A percentile compares a stretch with the other conserved stretches of the same genome.
These are phyloP conservation scores for Drosophila arizonae DNA, from an alignment of 1,140 invertebrate species.

Conservation along the genomic window DNA sequence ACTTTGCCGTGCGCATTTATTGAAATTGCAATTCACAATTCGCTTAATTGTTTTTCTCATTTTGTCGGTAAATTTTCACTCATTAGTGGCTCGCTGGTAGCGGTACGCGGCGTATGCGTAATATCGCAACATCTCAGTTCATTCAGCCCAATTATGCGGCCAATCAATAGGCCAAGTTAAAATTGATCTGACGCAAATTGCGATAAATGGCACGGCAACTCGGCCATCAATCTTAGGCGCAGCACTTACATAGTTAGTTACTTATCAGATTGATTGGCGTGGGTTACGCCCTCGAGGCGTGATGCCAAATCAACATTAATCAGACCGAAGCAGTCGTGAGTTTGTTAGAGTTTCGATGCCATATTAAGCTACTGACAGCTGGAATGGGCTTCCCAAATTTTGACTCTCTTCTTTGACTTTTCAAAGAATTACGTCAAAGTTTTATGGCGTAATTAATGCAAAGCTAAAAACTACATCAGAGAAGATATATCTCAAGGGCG, in stretches of 20 bases:
- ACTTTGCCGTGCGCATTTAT: constrained; percentile 68
- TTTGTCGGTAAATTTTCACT: constrained; percentile 63
- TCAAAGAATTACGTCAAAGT: too few relatives aligned
- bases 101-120: constrained; percentile 44
- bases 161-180: constrained; percentile 30
- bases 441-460: too few relatives aligned
- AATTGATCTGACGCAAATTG: constrained; percentile 36
- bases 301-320: constrained; percentile 1
- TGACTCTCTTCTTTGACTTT: too few relatives aligned
- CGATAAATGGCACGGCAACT: constrained; percentile 22
- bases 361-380: too few relatives aligned
- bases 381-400: background rate
- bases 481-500: too few relatives aligned
- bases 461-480: too few relatives aligned
- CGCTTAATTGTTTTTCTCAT: constrained; percentile 67
- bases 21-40: constrained; percentile 72
- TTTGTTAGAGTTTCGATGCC: background rate
- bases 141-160: constrained; percentile 30
- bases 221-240: constrained; percentile 19
- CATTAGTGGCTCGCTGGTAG: constrained; percentile 58
- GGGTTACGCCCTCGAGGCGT: constrained; percentile 16
- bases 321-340: background rate
- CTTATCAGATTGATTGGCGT: constrained; percentile 7
- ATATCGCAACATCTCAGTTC: constrained; percentile 54
- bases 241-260: constrained; percentile 7